These are phyloP conservation scores for Melanocharis versteri DNA, from an alignment of 2,113 vertebrate species.

Conservation along the genomic window DNA sequence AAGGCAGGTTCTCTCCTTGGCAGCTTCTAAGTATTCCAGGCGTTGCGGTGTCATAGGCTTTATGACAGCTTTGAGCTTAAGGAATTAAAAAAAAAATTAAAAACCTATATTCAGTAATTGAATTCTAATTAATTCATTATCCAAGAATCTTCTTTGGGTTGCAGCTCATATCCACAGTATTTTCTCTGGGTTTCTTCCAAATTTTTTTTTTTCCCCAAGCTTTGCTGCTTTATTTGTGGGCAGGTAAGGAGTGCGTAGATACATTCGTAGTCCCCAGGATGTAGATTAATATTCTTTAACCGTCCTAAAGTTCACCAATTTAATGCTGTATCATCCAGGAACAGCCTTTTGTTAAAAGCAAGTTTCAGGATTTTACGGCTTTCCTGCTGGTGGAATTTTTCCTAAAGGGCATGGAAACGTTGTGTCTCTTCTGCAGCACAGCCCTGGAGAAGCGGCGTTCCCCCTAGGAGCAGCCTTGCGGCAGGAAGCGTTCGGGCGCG, in stretches of 20 bases:
- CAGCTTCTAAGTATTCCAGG: neutral
- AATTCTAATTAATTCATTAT: neutral
- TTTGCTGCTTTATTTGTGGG: neutral
- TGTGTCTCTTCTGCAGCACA: neutral
- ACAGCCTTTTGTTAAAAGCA: neutral
- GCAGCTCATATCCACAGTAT: neutral
- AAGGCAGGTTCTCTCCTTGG: neutral
- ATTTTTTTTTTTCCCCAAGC: neutral
- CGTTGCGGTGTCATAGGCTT: neutral
- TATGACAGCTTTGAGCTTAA: slow-evolving; percentile 11
- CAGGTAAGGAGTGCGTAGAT: neutral
- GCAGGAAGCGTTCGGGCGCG: neutral
- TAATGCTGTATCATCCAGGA: neutral
- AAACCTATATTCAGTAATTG: neutral
- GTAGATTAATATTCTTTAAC: neutral
- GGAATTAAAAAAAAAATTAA: neutral
- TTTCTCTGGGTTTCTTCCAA: neutral
- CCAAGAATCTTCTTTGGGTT: neutral
- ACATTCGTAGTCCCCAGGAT: neutral
- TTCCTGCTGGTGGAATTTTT: neutral
- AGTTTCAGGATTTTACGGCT: neutral
- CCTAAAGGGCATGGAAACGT: neutral
- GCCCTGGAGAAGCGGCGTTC: neutral
- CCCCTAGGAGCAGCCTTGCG: neutral
- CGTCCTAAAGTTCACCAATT: neutral